Percentiles rank a stretch among this genome's conserved stretches.
phyloP scores from a whole-genome alignment of 2,888 invertebrate species.

The Reticulitermes lucifugus region DNA sequence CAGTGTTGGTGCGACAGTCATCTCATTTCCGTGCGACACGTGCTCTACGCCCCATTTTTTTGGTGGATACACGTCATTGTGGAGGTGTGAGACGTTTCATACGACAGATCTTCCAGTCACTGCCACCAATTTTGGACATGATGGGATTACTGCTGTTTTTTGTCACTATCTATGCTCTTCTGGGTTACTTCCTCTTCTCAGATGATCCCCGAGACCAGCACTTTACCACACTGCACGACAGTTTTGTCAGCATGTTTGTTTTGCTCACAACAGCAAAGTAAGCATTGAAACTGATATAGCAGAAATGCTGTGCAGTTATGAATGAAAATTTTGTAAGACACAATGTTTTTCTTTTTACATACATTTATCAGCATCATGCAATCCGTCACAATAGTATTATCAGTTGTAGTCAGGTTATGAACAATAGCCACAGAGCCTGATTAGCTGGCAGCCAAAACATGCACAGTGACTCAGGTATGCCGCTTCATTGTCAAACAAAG shows the following conservation, averaged over 20 bases:
- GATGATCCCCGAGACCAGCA: constrained; percentile 79
- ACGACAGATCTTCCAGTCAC: constrained; percentile 81
- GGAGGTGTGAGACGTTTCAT: constrained; percentile 74
- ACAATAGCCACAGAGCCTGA: too few species aligned
- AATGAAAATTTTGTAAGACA: too few species aligned
- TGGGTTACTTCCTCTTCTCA: constrained; percentile 86
- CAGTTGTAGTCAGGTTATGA: too few species aligned
- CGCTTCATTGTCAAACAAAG: too few species aligned
- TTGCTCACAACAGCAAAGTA: constrained; percentile 92
- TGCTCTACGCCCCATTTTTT: constrained; percentile 87
- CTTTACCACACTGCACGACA: constrained; percentile 82
- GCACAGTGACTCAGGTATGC: too few species aligned
- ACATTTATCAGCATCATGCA: too few species aligned
- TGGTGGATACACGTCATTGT: constrained; percentile 87
- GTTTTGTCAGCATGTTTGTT: constrained; percentile 90
- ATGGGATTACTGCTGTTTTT: constrained; percentile 85
- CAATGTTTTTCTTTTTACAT: too few species aligned
- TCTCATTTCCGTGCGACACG: constrained; percentile 90
- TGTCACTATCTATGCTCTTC: constrained; percentile 83
- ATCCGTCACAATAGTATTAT: too few species aligned
- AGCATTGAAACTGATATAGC: constrained; percentile 61
- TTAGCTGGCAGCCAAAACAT: too few species aligned
- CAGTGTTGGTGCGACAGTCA: constrained; percentile 82
- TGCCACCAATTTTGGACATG: constrained; percentile 92
- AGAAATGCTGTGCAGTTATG: too few species aligned